Evolutionary conservation across 2,113 vertebrate genomes (phyloP).

Genomic region (Oryzias celebensis): DNA sequence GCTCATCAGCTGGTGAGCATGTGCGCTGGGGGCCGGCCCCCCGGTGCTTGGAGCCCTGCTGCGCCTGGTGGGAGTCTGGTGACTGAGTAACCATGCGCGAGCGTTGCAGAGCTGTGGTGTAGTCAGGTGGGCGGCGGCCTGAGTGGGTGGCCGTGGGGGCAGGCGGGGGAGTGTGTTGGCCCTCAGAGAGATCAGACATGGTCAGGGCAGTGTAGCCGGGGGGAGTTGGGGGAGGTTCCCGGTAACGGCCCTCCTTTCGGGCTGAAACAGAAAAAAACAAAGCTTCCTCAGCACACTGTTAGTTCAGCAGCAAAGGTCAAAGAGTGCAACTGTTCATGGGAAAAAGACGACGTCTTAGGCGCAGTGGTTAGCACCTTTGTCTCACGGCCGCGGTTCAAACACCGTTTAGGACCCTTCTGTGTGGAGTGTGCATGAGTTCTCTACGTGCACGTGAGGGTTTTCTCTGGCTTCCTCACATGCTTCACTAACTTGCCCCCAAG

Average conservation of each 20-base stretch:
- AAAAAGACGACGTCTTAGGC: too few species aligned
- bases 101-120: conserved; percentile 93
- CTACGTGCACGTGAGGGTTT: too few species aligned
- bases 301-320: too few species aligned
- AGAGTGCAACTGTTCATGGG: too few species aligned
- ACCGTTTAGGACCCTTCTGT: too few species aligned
- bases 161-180: conserved; percentile 60
- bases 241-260: conserved; percentile 92
- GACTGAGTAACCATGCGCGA: conserved; percentile 93
- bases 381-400: too few species aligned
- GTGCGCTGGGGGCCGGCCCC: conserved; percentile 56
- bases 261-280: conserved; percentile 64
- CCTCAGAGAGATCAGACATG: conserved; percentile 88
- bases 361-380: too few species aligned
- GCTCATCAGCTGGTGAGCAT: conserved; percentile 58
- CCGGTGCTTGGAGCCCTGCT: conserved; percentile 69
- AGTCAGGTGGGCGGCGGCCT: conserved; percentile 91
- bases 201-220: conserved; percentile 94
- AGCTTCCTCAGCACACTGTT: too few species aligned
- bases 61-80: conserved; percentile 78
- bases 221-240: conserved; percentile 94
- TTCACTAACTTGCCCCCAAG: too few species aligned
- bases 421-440: too few species aligned
- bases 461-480: too few species aligned
- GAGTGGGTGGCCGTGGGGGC: conserved; percentile 63